These are phyloP conservation scores for Hypanus sabinus DNA, from an alignment of 2,113 vertebrate genomes.

Conservation along the genomic window DNA sequence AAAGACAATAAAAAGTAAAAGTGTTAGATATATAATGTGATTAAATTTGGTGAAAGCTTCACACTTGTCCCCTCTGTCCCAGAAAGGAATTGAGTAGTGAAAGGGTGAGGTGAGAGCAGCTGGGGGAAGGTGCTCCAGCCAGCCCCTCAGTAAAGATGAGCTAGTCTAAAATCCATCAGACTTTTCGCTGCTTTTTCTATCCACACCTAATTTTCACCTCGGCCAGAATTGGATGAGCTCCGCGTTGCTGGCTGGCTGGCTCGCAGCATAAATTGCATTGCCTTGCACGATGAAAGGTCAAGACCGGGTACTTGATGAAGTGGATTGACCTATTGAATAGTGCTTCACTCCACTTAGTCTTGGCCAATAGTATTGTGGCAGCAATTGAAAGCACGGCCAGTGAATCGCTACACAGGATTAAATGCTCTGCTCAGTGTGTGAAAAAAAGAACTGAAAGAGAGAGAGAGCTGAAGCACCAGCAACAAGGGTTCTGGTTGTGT, in stretches of 20 bases:
- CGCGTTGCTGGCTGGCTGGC: conserved; percentile 62
- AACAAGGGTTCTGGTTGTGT: no score
- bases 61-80: neutral
- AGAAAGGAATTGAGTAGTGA: neutral
- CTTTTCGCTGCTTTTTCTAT: conserved; percentile 50
- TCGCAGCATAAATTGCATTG: conserved; percentile 63
- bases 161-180: conserved; percentile 74
- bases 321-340: conserved; percentile 65
- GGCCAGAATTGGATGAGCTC: conserved; percentile 68
- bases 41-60: neutral
- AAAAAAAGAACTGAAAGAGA: neutral
- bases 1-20: neutral
- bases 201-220: conserved; percentile 48
- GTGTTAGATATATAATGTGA: neutral
- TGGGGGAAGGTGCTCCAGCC: neutral
- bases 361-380: conserved; percentile 52
- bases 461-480: neutral
- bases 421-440: neutral
- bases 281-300: conserved; percentile 63
- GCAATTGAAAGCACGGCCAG: conserved; percentile 5
- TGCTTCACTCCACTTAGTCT: conserved; percentile 65
- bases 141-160: conserved; percentile 53
- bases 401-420: conserved; percentile 41
- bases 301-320: conserved; percentile 62
- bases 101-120: neutral